These are phyloP conservation scores for Callimorpha dominula DNA, from an alignment of 2,888 invertebrate genomes.

Conservation along the genomic window DNA sequence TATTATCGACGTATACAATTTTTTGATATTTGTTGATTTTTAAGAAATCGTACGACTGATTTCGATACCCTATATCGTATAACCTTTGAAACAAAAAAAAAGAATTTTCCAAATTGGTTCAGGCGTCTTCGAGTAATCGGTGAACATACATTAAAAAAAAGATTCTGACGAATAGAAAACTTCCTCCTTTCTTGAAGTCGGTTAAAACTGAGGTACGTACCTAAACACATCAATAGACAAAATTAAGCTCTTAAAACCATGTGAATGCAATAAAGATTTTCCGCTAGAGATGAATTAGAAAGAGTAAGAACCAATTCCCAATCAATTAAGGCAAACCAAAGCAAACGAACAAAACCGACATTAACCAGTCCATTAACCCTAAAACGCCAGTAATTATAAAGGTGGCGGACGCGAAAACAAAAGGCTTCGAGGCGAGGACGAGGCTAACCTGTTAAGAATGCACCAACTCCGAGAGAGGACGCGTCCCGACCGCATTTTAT, in stretches of 20 bases:
- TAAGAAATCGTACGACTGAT: too few species aligned
- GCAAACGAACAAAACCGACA: constrained; percentile 53
- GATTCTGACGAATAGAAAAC: too few species aligned
- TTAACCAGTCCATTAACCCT: constrained; percentile 60
- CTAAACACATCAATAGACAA: not conserved
- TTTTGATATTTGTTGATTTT: too few species aligned
- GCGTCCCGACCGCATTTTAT: constrained; percentile 77
- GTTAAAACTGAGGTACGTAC: too few species aligned
- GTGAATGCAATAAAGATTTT: constrained; percentile 41
- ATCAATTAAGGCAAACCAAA: constrained; percentile 52
- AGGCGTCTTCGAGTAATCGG: too few species aligned
- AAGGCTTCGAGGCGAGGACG: constrained; percentile 56
- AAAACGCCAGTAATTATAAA: constrained; percentile 65
- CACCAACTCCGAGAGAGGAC: constrained; percentile 62
- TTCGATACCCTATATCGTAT: too few species aligned
- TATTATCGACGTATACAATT: too few species aligned
- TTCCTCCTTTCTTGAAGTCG: too few species aligned
- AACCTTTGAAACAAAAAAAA: too few species aligned
- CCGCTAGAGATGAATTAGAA: constrained; percentile 39
- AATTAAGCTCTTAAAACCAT: constrained; percentile 21
- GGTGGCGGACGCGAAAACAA: constrained; percentile 66
- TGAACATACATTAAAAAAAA: too few species aligned
- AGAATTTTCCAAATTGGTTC: too few species aligned
- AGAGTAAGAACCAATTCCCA: constrained; percentile 43
- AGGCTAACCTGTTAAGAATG: constrained; percentile 66